These are phyloP conservation scores for Crossaster papposus DNA, from an alignment of 53 echinoderm and acorn worm species.

Conservation along the genomic window DNA sequence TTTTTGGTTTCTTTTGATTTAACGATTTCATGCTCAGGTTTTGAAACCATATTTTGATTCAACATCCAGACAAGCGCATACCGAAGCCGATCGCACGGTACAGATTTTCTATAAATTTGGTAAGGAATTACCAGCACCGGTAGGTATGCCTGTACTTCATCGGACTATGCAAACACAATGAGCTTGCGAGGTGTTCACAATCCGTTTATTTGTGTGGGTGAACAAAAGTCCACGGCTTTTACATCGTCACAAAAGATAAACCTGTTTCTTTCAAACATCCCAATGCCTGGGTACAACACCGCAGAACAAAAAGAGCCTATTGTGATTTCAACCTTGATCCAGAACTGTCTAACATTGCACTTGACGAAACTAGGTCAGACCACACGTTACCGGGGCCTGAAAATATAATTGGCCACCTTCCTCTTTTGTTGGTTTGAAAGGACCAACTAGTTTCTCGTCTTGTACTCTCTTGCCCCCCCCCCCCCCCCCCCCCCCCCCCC, in stretches of 20 bases:
- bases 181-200: background rate
- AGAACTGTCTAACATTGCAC: conserved; percentile 1
- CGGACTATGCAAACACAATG: background rate
- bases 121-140: background rate
- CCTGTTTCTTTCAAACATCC: background rate
- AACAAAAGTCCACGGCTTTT: background rate
- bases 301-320: background rate
- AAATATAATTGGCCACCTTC: background rate
- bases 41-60: no score
- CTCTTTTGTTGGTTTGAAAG: background rate
- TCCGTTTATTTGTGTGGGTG: background rate
- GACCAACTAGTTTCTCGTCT: background rate
- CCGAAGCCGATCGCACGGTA: background rate
- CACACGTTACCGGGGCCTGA: conserved; percentile 8
- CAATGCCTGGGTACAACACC: background rate
- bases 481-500: no score
- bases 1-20: no score
- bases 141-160: background rate
- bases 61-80: no score
- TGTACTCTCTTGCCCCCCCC: no score
- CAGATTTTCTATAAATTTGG: background rate
- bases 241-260: background rate
- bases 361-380: conserved; percentile 30
- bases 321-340: conserved; percentile 39
- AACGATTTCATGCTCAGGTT: no score